Conservation (phyloP, 1,140 invertebrate species). For the Sesamia nonagrioides region DNA sequence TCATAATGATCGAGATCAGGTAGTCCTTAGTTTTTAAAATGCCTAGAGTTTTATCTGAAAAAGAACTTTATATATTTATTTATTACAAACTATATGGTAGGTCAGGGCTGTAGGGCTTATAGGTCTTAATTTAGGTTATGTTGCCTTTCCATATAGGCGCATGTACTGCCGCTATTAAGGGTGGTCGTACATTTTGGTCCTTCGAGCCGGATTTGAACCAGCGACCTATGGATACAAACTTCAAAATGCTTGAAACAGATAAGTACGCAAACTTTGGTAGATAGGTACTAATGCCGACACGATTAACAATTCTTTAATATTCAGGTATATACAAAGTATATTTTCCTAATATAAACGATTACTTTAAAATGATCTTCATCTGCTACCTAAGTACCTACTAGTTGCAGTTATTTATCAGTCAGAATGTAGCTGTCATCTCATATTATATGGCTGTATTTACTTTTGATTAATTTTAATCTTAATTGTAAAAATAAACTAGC, state of each 20-base stretch:
- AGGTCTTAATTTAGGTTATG: no score
- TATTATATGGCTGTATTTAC: not conserved
- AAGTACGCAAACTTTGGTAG: not conserved
- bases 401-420: conserved; percentile 1
- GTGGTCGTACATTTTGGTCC: conserved; percentile 73
- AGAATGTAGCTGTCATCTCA: not conserved
- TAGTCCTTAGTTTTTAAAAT: no score
- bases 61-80: no score
- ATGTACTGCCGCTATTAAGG: no score
- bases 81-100: no score
- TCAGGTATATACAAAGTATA: conserved; percentile 19
- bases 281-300: not conserved
- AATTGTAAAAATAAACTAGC: not conserved
- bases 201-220: conserved; percentile 91
- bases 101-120: no score
- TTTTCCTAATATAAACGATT: not conserved
- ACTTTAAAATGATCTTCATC: conserved; percentile 8
- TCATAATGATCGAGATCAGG: no score
- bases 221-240: conserved; percentile 88
- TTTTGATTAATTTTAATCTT: not conserved
- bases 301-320: not conserved
- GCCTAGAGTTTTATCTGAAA: no score
- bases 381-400: conserved; percentile 8
- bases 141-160: no score
- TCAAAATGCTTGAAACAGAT: not conserved